Conservation (phyloP, 2,888 invertebrate genomes). For the Orthosia gracilis region DNA sequence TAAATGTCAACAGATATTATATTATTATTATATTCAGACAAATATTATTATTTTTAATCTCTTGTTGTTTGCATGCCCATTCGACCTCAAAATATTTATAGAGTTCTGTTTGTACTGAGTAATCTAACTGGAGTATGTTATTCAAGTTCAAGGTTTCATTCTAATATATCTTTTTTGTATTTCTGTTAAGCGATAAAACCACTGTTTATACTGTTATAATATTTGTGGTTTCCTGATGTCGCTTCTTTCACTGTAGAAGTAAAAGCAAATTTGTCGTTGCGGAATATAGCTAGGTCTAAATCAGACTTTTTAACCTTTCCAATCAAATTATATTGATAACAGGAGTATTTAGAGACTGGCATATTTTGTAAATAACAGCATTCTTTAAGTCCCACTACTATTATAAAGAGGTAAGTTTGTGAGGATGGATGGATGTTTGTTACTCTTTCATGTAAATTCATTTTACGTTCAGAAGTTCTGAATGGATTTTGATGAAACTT, state of each 20-base stretch:
- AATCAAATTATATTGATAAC: neutral
- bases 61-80: constrained; percentile 36
- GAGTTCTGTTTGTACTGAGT: constrained; percentile 5
- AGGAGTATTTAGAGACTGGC: too few species aligned
- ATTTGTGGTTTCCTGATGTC: neutral
- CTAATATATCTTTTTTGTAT: neutral
- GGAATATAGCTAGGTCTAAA: too few species aligned
- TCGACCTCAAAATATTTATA: constrained; percentile 45
- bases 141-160: constrained; percentile 9
- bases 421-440: too few species aligned
- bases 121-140: neutral
- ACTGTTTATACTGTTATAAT: neutral
- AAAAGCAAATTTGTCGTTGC: neutral
- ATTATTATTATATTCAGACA: too few species aligned
- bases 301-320: neutral
- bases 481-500: too few species aligned
- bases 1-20: constrained; percentile 21
- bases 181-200: too few species aligned
- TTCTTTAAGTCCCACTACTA: neutral
- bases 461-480: too few species aligned
- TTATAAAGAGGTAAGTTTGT: too few species aligned
- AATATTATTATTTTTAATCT: constrained; percentile 55
- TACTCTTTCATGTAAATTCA: too few species aligned
- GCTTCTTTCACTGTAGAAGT: neutral
- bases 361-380: neutral